These are phyloP conservation scores for Drosophila micromelanica DNA, from an alignment of 1,140 invertebrate genomes.

Conservation along the genomic window DNA sequence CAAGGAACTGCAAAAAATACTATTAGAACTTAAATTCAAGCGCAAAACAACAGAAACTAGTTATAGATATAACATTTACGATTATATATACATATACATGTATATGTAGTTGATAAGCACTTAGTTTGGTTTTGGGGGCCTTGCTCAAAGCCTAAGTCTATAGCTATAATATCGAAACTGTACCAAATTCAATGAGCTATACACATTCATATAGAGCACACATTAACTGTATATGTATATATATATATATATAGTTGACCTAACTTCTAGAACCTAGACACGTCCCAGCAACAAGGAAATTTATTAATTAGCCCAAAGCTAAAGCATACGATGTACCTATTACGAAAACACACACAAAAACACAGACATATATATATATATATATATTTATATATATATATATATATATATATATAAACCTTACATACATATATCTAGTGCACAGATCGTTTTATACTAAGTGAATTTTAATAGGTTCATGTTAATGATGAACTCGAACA, in stretches of 20 bases:
- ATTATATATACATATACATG: conserved; percentile 6
- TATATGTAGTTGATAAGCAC: conserved; percentile 28
- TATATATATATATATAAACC: conserved; percentile 10
- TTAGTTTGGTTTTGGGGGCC: conserved; percentile 50
- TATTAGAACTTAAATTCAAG: conserved; percentile 56
- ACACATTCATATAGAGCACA: conserved; percentile 8
- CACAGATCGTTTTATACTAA: conserved; percentile 67
- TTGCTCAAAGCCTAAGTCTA: conserved; percentile 43
- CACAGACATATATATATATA: conserved; percentile 18
- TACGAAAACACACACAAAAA: conserved; percentile 27
- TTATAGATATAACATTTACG: conserved; percentile 23
- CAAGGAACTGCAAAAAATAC: conserved; percentile 55
- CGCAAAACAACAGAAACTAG: conserved; percentile 69
- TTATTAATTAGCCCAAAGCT: conserved; percentile 44
- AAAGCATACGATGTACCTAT: conserved; percentile 68
- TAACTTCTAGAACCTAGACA: conserved; percentile 32
- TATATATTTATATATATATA: neutral
- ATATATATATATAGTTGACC: conserved; percentile 10
- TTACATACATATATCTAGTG: conserved; percentile 44
- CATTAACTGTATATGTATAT: neutral
- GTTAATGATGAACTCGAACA: conserved; percentile 20
- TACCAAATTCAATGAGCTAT: conserved; percentile 75
- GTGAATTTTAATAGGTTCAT: conserved; percentile 70
- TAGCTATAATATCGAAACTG: conserved; percentile 47
- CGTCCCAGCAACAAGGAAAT: conserved; percentile 50